phyloP scores from a whole-genome alignment of 2,797 vertebrate genomes.

The Karalla daura region DNA sequence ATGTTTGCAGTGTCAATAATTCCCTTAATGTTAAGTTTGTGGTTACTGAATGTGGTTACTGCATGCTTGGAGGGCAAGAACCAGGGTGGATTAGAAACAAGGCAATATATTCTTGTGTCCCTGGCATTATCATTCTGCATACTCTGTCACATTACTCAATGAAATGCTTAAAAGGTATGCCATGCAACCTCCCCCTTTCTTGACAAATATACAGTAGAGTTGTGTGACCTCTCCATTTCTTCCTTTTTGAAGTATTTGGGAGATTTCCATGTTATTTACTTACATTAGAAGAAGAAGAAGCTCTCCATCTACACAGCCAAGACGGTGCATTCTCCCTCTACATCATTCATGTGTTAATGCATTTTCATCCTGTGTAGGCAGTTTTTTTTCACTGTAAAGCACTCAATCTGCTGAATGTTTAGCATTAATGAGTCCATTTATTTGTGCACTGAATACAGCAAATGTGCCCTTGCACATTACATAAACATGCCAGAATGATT shows the following conservation, averaged over 20 bases:
- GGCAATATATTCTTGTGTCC: neutral
- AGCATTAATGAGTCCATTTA: conserved; percentile 6
- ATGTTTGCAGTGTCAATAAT: too few relatives aligned
- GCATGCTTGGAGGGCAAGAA: too few relatives aligned
- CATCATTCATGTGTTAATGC: conserved; percentile 16
- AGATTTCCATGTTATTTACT: conserved; percentile 4
- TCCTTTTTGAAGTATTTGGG: neutral
- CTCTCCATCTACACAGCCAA: neutral
- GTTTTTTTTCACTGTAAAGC: conserved; percentile 24
- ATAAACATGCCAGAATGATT: neutral
- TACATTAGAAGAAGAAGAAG: neutral
- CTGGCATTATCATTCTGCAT: neutral
- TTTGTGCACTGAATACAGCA: neutral
- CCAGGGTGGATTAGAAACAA: too few relatives aligned
- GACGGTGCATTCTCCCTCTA: neutral
- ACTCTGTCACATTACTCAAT: neutral
- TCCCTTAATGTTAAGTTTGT: neutral
- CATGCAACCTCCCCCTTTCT: too few relatives aligned
- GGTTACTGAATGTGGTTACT: neutral
- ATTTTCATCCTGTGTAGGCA: conserved; percentile 14
- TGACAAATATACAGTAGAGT: too few relatives aligned
- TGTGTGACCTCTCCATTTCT: neutral
- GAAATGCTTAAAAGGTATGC: too few relatives aligned
- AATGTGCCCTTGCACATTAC: neutral
- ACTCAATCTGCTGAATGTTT: conserved; percentile 10